A percentile compares a stretch with the other conserved stretches of the same genome.
phyloP scores from a whole-genome alignment of 2,113 vertebrate genomes.

The Perognathus longimembris region DNA sequence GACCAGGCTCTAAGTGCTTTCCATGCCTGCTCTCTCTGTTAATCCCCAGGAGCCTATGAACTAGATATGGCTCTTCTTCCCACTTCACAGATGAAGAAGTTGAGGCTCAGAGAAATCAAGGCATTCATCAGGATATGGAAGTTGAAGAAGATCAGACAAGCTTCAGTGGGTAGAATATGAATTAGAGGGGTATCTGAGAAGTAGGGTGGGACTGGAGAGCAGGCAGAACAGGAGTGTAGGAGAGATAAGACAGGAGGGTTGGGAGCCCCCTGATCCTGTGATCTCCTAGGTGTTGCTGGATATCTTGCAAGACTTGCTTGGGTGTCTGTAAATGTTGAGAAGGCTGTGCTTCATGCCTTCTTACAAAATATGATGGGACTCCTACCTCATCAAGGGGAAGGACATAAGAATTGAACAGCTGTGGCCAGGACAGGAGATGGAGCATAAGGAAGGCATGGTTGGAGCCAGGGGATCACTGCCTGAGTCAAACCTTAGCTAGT shows the following conservation, averaged over 20 bases:
- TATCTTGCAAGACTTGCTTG: neutral
- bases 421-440: neutral
- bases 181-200: neutral
- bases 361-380: neutral
- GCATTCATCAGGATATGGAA: neutral
- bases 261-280: neutral
- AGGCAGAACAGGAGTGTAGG: neutral
- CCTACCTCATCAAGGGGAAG: neutral
- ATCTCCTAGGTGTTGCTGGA: neutral
- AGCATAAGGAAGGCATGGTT: neutral
- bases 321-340: neutral
- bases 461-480: neutral
- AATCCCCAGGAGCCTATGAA: neutral
- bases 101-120: neutral
- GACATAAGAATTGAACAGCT: neutral
- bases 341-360: neutral
- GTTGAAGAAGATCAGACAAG: neutral
- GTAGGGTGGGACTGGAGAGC: neutral
- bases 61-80: neutral
- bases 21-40: neutral
- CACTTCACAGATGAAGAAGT: conserved; percentile 35
- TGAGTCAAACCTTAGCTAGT: neutral
- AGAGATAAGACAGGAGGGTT: neutral
- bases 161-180: neutral
- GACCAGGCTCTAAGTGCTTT: neutral